A percentile compares a stretch with the other conserved stretches of the same genome.
phyloP scores from a whole-genome alignment of 2,797 vertebrate species.

The Myioborus melanocephalus region DNA sequence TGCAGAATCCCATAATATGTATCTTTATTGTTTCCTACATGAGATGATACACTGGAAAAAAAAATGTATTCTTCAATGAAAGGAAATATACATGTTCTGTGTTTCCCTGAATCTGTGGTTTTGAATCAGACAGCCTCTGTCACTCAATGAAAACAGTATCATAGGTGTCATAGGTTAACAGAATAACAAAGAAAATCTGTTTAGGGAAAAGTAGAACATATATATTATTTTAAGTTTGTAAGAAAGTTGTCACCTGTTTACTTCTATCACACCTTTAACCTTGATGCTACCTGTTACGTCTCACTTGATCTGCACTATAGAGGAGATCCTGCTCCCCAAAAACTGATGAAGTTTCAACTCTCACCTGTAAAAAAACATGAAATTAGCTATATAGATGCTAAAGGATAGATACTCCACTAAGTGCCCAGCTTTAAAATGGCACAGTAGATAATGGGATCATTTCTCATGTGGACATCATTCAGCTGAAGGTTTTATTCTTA shows the following conservation, averaged over 20 bases:
- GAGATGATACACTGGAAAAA: neutral
- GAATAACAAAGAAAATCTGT: neutral
- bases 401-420: neutral
- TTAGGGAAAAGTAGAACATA: neutral
- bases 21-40: neutral
- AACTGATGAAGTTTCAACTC: neutral
- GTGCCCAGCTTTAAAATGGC: neutral
- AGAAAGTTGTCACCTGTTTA: neutral
- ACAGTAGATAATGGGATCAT: neutral
- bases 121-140: neutral
- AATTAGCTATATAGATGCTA: neutral
- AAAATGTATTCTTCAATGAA: neutral
- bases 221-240: neutral
- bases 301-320: neutral
- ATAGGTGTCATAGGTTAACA: neutral
- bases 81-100: neutral
- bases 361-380: neutral
- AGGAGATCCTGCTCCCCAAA: neutral
- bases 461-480: neutral
- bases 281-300: neutral
- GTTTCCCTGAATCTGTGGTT: neutral
- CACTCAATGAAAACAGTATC: neutral
- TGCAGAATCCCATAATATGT: neutral
- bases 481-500: neutral
- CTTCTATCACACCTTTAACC: neutral